Evolutionary conservation across 2,888 invertebrate species (phyloP), one percentile per base, ranked within the genome.

Genomic region (Metopia argyrocephala): DNA sequence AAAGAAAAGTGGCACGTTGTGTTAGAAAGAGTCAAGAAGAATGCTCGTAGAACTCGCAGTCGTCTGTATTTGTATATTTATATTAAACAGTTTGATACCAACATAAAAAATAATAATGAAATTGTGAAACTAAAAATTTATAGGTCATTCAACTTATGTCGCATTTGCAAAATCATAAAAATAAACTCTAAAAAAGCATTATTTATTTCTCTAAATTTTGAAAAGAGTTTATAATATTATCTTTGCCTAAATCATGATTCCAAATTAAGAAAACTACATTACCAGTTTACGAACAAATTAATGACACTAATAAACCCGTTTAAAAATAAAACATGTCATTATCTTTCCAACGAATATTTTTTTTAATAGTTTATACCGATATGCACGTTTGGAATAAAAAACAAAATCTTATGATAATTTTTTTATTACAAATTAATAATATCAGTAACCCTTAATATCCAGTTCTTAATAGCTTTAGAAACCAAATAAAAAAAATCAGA

Each of bases 1-100:
- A 98, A 93, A 94, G 96, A 92, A 97, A 97, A 94, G 98, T 99
- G 88, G 97, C 98, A 88, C 94, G 96, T 92, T 98, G 98, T 93
- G 98, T 99, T 91, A 94, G 98, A 92, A 97, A 96, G 94, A 98
- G 98, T 94, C 98, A 98, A 94, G 98, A 99, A 92, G 97, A 97
- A 93, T 96, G 96, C 94, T 95, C 95, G 94, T 96, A 96, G 94
- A 85, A 81, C 52, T 81, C 48, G 84, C 75, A 85, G 85, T 85
- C 87, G 46, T 48, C 46, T 59, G 85, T 85, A 86, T 88, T 87
- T 87, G 87, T 88, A 88, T 87, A 88, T 88, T 88, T 88, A 87
- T 88, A 88, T 85, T 86, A 87, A 78, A 86, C 84, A 85, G 85
- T 88, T 88, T 82, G 81, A 81, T 83, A 82, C 82, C 64, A 81